phyloP scores from a whole-genome alignment of 2,113 vertebrate species.

The Pardalotus punctatus region DNA sequence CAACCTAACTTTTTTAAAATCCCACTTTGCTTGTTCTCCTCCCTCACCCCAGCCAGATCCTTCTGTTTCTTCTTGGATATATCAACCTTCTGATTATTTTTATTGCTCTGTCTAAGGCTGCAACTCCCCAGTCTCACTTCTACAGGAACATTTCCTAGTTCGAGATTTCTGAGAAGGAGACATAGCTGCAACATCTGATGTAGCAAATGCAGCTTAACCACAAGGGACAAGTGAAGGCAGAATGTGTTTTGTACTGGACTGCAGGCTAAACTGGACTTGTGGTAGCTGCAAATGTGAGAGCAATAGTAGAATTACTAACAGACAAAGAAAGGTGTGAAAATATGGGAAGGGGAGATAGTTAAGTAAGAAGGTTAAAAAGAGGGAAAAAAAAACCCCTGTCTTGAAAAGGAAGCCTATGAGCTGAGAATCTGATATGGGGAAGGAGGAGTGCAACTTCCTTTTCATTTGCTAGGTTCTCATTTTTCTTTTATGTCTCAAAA shows the following conservation, averaged over 20 bases:
- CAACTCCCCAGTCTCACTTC: not conserved
- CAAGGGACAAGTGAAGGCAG: not conserved
- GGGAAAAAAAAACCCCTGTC: not conserved
- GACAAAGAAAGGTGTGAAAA: not conserved
- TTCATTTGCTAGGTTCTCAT: not conserved
- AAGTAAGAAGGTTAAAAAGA: not conserved
- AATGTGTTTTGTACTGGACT: not conserved
- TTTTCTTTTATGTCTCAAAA: not conserved
- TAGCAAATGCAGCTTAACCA: not conserved
- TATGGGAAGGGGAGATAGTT: not conserved
- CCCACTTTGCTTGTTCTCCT: not conserved
- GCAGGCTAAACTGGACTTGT: not conserved
- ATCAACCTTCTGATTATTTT: not conserved
- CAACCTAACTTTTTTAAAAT: not conserved
- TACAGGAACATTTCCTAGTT: not conserved
- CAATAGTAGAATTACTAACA: not conserved
- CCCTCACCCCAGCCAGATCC: not conserved
- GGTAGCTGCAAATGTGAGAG: not conserved
- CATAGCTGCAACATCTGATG: not conserved
- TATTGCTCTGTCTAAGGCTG: not conserved
- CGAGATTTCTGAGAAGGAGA: not conserved
- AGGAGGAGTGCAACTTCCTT: constrained; percentile 12
- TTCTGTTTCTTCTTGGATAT: not conserved
- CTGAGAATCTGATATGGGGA: not conserved
- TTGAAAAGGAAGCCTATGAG: not conserved